A percentile compares a stretch with the other conserved stretches of the same genome.
Evolutionary conservation across 2,888 invertebrate genomes (phyloP).

Genomic region (Tiphia femorata): DNA sequence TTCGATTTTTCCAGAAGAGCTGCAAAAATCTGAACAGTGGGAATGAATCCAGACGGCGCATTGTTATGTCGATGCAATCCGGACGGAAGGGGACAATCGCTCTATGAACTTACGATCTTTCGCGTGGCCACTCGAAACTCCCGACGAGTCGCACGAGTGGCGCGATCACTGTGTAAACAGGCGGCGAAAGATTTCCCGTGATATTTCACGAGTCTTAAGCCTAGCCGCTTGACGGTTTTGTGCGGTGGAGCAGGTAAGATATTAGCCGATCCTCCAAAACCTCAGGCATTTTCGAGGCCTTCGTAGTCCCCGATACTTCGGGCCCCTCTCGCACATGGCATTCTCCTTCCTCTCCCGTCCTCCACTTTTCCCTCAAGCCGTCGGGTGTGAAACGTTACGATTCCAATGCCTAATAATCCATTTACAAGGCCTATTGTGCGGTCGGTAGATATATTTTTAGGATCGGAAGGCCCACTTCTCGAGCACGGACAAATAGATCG

Average conservation of each 20-base stretch:
- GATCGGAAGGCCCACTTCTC: constrained; percentile 30
- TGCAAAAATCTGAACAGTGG: too few species aligned
- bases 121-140: too few species aligned
- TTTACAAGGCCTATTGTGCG: constrained; percentile 50
- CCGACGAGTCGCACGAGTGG: too few species aligned
- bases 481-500: constrained; percentile 32
- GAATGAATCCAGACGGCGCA: too few species aligned
- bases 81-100: too few species aligned
- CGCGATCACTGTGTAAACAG: too few species aligned
- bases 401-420: constrained; percentile 63
- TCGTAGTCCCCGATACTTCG: constrained; percentile 27
- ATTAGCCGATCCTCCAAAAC: constrained; percentile 44
- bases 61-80: too few species aligned
- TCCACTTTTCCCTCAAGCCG: background rate
- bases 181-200: too few species aligned
- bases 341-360: background rate
- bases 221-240: constrained; percentile 22
- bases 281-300: constrained; percentile 16
- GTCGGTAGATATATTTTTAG: constrained; percentile 57
- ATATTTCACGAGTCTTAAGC: too few species aligned
- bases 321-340: constrained; percentile 5
- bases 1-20: too few species aligned
- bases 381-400: constrained; percentile 48
- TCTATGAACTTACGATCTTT: too few species aligned
- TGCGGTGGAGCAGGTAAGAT: constrained; percentile 46